Percentiles rank a stretch among this genome's conserved stretches.
Conservation (phyloP, 2,113 vertebrate genomes). For the Laticauda laticaudata region DNA sequence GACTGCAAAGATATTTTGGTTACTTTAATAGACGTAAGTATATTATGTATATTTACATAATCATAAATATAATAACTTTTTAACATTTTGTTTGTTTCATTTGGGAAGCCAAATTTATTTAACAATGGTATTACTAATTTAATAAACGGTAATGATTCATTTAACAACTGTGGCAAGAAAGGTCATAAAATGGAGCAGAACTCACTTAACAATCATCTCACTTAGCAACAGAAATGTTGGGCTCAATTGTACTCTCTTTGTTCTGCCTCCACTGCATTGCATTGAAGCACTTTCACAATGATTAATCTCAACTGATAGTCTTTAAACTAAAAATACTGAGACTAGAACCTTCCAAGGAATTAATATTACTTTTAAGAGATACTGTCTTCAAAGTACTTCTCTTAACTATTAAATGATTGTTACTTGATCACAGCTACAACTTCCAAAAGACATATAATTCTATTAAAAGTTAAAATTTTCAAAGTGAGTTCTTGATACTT, state of each 20-base stretch:
- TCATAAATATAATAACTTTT: no score
- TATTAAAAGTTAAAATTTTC: neutral
- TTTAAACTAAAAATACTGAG: neutral
- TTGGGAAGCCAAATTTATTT: no score
- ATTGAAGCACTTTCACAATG: neutral
- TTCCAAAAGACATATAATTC: neutral
- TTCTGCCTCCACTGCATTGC: fast-evolving
- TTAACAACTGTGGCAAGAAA: neutral
- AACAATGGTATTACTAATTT: neutral
- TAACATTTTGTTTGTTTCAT: no score
- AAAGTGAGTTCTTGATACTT: neutral
- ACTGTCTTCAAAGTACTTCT: neutral
- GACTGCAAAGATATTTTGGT: no score
- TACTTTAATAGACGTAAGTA: no score
- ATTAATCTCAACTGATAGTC: neutral
- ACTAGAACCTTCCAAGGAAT: neutral
- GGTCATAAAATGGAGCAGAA: neutral
- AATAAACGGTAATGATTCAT: neutral
- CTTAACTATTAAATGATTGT: no score
- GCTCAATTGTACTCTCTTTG: neutral
- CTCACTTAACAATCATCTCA: neutral
- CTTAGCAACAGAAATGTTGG: neutral
- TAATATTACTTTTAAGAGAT: neutral
- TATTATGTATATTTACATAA: no score
- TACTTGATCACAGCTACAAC: neutral